Base-by-base conservation (phyloP, 2,797 vertebrate species). In the Hirundo rustica region DNA sequence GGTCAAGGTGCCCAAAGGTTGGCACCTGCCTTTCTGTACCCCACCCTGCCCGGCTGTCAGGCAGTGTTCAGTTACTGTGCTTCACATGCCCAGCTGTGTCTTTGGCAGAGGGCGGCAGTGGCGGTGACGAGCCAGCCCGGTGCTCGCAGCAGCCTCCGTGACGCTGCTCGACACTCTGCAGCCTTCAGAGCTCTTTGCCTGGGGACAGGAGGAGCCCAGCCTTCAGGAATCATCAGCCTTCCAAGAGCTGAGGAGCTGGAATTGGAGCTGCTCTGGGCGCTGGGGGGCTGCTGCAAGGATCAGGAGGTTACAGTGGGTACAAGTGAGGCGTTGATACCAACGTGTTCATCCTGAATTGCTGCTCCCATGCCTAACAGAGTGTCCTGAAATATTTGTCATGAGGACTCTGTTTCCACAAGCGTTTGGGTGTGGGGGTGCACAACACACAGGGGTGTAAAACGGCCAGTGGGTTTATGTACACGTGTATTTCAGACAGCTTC, bases 11-110 rank as follows among this genome's bases (percentile, higher is more conserved):
- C 97, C 97, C 78, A 73, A 71, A 97, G 97, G 96, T 84, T 84
- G 94, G 94, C 93, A 97, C 90, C 96, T 97, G 96, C 97, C 97
- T 98, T 97, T 97, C 89, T 89, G 94, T 94, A 48, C 89, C 72
- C 54, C 95, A 61, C 58, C 87, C 90, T 95, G 85, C 96, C 94
- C 90, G 88, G 93, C 96, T 95, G 90, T 96, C 97, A 96, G 95
- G 95, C 94, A 95, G 73, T 80, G 96, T 95, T 97, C 97, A 91
- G 23, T 92, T 74, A 57, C 95, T 58, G 47, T 44, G 95, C 96
- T 89, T 78, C 27, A 55, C 73, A 11, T 92, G 96, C 98, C 97
- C 97, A 95, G 62, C 91, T 72, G 92, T 73, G 91, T 95, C 97
- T 97, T 92, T 85, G 36, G 98, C 89, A 86, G 93, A 92, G 90